Evolutionary conservation across 2,888 invertebrate species (phyloP).

Genomic region (Xestia ashworthii): DNA sequence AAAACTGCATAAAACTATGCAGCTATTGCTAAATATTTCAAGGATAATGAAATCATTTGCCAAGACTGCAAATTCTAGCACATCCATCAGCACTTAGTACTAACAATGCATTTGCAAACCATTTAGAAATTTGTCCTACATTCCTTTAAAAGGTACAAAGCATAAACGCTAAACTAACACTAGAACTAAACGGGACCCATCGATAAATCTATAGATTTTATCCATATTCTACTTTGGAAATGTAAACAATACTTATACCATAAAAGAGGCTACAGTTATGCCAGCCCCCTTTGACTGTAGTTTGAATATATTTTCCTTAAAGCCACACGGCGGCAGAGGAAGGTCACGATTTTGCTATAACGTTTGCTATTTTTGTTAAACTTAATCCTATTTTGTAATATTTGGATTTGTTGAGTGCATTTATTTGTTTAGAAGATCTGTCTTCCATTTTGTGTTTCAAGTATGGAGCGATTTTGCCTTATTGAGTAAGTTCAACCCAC

Average conservation of each 20-base stretch:
- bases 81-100: conserved; percentile 32
- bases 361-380: conserved; percentile 57
- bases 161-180: conserved; percentile 52
- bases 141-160: conserved; percentile 45
- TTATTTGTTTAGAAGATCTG: conserved; percentile 40
- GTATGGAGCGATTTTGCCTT: conserved; percentile 53
- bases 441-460: conserved; percentile 39
- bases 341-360: conserved; percentile 67
- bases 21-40: conserved; percentile 28
- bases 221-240: conserved; percentile 56
- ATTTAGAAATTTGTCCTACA: conserved; percentile 35
- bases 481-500: conserved; percentile 37
- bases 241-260: conserved; percentile 76
- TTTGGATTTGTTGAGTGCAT: conserved; percentile 54
- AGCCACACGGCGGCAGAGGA: conserved; percentile 43
- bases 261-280: conserved; percentile 79
- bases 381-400: conserved; percentile 44
- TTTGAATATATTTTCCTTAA: conserved; percentile 70
- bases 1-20: conserved; percentile 29
- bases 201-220: conserved; percentile 62
- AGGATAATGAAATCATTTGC: conserved; percentile 37
- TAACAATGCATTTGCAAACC: conserved; percentile 25
- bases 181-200: conserved; percentile 45
- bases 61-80: conserved; percentile 26
- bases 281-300: conserved; percentile 75